Evolutionary conservation across 35 echinoderm and acorn worm species (phyloP), one percentile per base, ranked within the genome.

Genomic region (Patiria miniata): DNA sequence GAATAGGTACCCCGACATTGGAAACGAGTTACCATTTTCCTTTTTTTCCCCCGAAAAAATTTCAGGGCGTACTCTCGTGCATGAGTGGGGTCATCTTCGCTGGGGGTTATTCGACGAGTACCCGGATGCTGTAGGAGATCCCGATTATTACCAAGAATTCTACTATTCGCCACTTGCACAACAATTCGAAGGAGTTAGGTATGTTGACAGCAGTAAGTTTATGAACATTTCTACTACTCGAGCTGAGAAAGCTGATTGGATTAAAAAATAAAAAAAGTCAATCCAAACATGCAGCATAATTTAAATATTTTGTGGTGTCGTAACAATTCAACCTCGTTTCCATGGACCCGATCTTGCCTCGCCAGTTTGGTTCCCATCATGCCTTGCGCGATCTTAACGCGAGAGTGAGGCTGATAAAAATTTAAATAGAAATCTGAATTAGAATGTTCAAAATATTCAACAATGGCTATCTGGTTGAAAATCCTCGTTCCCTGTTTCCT

Each of bases 101-200:
- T 94, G 93, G 93, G 93, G 93, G n/a, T 78, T 94, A 19, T 94
- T 94, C 44, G 81, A 94, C 79, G 93, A 94, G 52, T 91, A 94
- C 39, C 28, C 93, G 1, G 91, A 93, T 78, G 4, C 78, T 2
- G 52, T 88, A 7, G 83, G 55, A 33, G 83, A 86, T 86, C 83
- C 83, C 53, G 61, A 86, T 33, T 39, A 40, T 22, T 68, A 86
- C 10, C 56, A 86, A 18, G 54, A 60, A 14, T 86, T 86, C 40
- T 86, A 86, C 37, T 68, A 77, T 58, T 86, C 83, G 10, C 83
- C 54, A 33, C 9, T 26, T 8, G 39, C 54, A 7, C n/a, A 68
- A 40, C 12, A 3, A 2, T 86, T 86, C 21, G 55, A 86, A 68
- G 83, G 55, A 15, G 51, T 57, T 22, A 84, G 56, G 78, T 57